phyloP scores from a whole-genome alignment of 2,113 vertebrate genomes.

The Pseudopipra pipra region DNA sequence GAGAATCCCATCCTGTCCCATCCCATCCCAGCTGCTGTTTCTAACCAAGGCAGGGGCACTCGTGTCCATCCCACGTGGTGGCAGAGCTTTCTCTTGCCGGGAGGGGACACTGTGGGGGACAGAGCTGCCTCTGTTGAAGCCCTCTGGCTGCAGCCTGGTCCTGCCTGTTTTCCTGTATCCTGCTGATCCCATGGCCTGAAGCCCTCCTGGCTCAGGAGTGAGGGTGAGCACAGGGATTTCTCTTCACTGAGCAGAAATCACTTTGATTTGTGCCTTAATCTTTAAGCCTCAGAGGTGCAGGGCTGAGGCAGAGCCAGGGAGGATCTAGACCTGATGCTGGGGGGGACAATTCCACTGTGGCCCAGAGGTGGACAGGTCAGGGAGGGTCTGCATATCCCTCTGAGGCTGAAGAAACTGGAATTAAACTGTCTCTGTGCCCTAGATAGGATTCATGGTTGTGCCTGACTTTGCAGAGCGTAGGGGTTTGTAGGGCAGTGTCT shows the following conservation, averaged over 20 bases:
- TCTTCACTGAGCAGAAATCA: background rate
- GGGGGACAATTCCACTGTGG: background rate
- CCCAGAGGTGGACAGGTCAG: background rate
- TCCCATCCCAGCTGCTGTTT: background rate
- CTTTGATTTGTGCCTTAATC: background rate
- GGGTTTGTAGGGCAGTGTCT: background rate
- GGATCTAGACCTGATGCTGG: background rate
- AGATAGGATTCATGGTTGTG: accelerated
- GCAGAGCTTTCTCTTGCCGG: background rate
- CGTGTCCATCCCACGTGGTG: background rate
- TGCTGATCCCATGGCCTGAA: background rate
- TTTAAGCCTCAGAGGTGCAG: background rate
- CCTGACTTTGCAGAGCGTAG: accelerated
- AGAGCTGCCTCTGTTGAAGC: background rate
- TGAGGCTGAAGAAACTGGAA: background rate
- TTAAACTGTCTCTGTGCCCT: background rate
- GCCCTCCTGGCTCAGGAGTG: background rate
- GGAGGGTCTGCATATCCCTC: accelerated
- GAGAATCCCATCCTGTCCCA: background rate
- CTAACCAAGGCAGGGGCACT: background rate
- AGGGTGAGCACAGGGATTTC: background rate
- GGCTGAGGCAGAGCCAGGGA: background rate
- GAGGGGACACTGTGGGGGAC: background rate
- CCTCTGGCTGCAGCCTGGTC: background rate
- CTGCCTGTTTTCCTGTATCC: background rate